Evolutionary conservation across 2,888 invertebrate genomes (phyloP).

Genomic region (Cylindroiulus punctatus): DNA sequence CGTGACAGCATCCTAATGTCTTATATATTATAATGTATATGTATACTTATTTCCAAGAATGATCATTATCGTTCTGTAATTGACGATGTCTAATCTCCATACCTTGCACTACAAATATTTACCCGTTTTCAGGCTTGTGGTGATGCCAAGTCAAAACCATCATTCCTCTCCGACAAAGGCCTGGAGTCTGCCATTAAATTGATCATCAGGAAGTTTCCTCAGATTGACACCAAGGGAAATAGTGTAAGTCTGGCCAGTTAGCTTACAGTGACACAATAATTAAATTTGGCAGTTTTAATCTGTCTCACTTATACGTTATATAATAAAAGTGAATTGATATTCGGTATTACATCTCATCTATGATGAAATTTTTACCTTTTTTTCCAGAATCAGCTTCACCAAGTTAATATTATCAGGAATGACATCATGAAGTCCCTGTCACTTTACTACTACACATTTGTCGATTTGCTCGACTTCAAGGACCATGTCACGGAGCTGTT

Average conservation of each 20-base stretch:
- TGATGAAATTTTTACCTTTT: too few relatives aligned
- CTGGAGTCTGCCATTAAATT: constrained; percentile 95
- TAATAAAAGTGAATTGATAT: too few relatives aligned
- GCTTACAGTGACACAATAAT: too few relatives aligned
- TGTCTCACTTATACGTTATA: background rate
- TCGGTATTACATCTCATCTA: too few relatives aligned
- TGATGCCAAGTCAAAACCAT: constrained; percentile 97
- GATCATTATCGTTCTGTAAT: too few relatives aligned
- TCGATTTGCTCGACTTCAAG: constrained; percentile 96
- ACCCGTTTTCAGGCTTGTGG: constrained; percentile 79
- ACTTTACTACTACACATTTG: constrained; percentile 98
- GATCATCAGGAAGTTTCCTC: constrained; percentile 94
- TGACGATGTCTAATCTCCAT: too few relatives aligned
- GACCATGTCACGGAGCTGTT: constrained; percentile 70
- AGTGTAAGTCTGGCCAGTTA: constrained; percentile 64
- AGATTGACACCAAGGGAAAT: constrained; percentile 88
- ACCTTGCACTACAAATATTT: too few relatives aligned
- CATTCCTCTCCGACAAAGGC: constrained; percentile 96
- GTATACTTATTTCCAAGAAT: too few relatives aligned
- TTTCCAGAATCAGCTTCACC: constrained; percentile 71
- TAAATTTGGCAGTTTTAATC: background rate
- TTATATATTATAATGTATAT: too few relatives aligned
- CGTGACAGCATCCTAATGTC: too few relatives aligned
- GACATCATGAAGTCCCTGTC: constrained; percentile 97
- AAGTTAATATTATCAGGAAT: constrained; percentile 85